phyloP scores from a whole-genome alignment of 2,888 invertebrate species.

The Gerris lacustris region DNA sequence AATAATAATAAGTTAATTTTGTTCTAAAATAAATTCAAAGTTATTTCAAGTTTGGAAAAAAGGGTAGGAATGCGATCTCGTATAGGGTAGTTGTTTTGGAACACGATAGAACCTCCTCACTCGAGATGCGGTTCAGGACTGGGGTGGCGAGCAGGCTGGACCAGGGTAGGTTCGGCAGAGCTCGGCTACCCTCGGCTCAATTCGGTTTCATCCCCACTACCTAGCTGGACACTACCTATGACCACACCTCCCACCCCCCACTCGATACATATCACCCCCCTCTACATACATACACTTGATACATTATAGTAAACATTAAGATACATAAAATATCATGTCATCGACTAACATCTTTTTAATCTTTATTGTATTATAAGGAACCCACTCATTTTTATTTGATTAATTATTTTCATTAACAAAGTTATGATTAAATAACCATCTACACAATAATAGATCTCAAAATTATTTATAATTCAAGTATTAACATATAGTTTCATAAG shows the following conservation, averaged over 20 bases:
- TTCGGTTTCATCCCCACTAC: not conserved
- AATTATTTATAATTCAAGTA: too few species aligned
- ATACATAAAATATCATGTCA: not conserved
- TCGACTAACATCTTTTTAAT: too few species aligned
- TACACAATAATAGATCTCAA: too few species aligned
- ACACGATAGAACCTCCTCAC: not conserved
- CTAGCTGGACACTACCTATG: slow-evolving; percentile 30
- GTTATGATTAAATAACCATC: too few species aligned
- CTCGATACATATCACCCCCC: slow-evolving; percentile 17
- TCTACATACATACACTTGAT: not conserved
- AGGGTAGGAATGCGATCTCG: slow-evolving; percentile 3
- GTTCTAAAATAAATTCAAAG: not conserved
- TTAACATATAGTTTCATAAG: too few species aligned
- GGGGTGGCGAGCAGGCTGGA: slow-evolving; percentile 17
- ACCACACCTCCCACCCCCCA: slow-evolving; percentile 40
- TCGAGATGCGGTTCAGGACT: slow-evolving; percentile 15
- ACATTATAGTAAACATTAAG: not conserved
- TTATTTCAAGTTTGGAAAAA: slow-evolving; percentile 14
- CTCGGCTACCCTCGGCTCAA: slow-evolving; percentile 26
- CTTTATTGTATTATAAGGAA: too few species aligned
- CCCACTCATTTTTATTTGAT: too few species aligned
- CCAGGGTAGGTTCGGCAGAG: slow-evolving; percentile 25
- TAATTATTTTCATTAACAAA: too few species aligned
- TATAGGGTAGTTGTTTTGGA: not conserved
- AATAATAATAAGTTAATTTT: not conserved